Evolutionary conservation across 2,797 vertebrate species (phyloP), one percentile per base, ranked within the genome.

Genomic region (Artibeus lituratus): DNA sequence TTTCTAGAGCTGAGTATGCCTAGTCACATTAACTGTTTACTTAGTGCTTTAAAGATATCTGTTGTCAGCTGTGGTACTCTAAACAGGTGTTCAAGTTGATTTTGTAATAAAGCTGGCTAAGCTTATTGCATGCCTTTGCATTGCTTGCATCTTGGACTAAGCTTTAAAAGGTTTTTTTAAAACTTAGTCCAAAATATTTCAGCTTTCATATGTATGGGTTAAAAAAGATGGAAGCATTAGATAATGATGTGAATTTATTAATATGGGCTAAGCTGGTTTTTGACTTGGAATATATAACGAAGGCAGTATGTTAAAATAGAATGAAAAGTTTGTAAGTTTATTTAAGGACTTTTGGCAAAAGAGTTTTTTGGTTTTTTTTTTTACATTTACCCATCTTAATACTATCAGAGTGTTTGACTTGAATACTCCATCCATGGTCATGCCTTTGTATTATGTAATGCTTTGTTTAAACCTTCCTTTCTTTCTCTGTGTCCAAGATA

Each of bases 1-100:
- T 97, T 65, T 95, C 49, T 97, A 82, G 97, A 98, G 98, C 98
- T 98, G 98, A 97, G 95, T 97, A 78, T 92, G 94, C 94, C 97
- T 97, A 98, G 98, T 98, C 94, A 96, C 94, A 87, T 90, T 87
- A 87, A 96, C 98, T 97, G 1, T 87, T 96, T 94, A 95, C 97
- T 95, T 72, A 95, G 95, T 96, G 97, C 96, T 98, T 93, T 94
- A 80, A 73, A 90, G 80, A 97, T 86, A 89, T 65, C 94, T 65
- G 53, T 95, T 91, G 95, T 95, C 87, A 21, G 95, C 49, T 90
- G 32, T 62, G 67, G 39, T 97, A 39, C 55, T 90, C 83, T 92
- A 86, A 96, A 93, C 18, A 96, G 91, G 95, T 96, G 96, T 96
- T 97, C 94, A 97, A 97, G 88, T 90, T 90, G 89, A 24, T 93